Evolutionary conservation across 2,797 vertebrate species (phyloP).

Genomic region (Thunnus albacares): DNA sequence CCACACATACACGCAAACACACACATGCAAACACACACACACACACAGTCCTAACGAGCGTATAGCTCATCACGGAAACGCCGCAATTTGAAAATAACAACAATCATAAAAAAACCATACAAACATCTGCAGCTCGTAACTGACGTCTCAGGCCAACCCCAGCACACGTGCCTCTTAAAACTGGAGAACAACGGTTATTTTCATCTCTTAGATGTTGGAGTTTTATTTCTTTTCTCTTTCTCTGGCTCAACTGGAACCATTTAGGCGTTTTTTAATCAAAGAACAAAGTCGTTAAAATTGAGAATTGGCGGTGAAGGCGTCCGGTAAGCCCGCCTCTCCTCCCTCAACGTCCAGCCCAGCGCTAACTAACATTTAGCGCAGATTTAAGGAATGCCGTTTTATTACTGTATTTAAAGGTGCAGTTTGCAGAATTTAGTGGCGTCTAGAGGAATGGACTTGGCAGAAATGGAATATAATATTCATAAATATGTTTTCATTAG

Average conservation of each 20-base stretch:
- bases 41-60: conserved; percentile 54
- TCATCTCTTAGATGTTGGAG: conserved; percentile 80
- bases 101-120: conserved; percentile 81
- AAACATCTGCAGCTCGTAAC: conserved; percentile 87
- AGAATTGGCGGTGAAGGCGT: conserved; percentile 71
- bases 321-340: conserved; percentile 60
- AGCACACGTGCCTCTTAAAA: conserved; percentile 84
- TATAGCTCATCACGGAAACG: conserved; percentile 77
- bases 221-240: conserved; percentile 79
- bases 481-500: no score
- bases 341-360: conserved; percentile 46
- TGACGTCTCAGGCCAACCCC: conserved; percentile 68
- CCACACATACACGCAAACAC: conserved; percentile 8
- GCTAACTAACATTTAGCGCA: conserved; percentile 77
- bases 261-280: conserved; percentile 85
- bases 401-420: conserved; percentile 61
- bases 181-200: conserved; percentile 83
- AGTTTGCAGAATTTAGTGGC: no score
- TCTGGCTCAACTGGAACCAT: conserved; percentile 82
- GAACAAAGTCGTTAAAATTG: conserved; percentile 75
- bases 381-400: conserved; percentile 72
- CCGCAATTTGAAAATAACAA: conserved; percentile 83
- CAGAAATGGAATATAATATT: no score
- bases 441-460: no score
- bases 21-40: conserved; percentile 17